Evolutionary conservation across 2,888 invertebrate species (phyloP).

Genomic region (Meandrusa payeni): DNA sequence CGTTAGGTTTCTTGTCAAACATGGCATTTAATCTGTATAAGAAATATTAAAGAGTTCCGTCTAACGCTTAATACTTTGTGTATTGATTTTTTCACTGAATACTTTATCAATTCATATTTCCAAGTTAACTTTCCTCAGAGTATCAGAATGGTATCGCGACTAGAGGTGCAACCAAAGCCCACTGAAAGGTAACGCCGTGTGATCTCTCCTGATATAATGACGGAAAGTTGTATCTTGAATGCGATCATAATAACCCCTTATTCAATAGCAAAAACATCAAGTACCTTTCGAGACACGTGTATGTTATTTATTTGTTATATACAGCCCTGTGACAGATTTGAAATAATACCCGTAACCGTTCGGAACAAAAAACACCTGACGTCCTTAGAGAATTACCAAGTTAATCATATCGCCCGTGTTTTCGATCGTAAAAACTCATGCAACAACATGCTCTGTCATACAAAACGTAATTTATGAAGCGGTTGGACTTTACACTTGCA

Average conservation of each 20-base stretch:
- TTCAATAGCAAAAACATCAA: slow-evolving; percentile 7
- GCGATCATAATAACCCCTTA: slow-evolving; percentile 1
- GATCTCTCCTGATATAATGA: too few species aligned
- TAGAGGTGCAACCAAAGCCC: too few species aligned
- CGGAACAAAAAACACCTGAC: slow-evolving; percentile 34
- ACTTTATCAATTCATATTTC: too few species aligned
- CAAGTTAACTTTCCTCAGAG: too few species aligned
- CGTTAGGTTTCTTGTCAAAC: not conserved
- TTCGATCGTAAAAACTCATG: slow-evolving; percentile 46
- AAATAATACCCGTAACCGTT: slow-evolving; percentile 18
- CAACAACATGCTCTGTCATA: slow-evolving; percentile 73
- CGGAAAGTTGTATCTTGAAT: too few species aligned
- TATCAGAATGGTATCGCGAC: too few species aligned
- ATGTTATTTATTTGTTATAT: slow-evolving; percentile 9
- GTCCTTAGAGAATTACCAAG: slow-evolving; percentile 38
- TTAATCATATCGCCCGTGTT: slow-evolving; percentile 37
- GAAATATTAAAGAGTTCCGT: too few species aligned
- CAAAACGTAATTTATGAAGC: slow-evolving; percentile 69
- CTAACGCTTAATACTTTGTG: too few species aligned
- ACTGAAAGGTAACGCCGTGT: too few species aligned
- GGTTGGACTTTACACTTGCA: slow-evolving; percentile 45
- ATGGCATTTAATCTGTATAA: too few species aligned
- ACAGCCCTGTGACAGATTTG: slow-evolving; percentile 12
- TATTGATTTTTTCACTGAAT: too few species aligned
- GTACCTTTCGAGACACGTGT: not conserved